Evolutionary conservation across 2,113 vertebrate species (phyloP).

Genomic region (Fulmarus glacialis): DNA sequence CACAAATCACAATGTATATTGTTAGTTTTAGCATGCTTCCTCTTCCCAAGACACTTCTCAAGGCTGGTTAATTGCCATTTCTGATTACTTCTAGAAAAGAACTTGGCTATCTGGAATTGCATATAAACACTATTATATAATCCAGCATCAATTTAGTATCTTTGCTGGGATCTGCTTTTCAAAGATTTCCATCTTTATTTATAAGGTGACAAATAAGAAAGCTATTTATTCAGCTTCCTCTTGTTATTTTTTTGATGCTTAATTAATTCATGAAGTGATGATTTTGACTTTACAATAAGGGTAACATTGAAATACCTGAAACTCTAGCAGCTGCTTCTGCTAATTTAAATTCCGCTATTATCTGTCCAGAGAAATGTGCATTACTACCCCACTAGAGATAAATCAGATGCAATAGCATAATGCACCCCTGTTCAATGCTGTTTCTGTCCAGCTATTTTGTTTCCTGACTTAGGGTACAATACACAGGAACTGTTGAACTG

Average conservation of each 20-base stretch:
- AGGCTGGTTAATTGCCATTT: background rate
- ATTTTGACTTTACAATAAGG: conserved; percentile 22
- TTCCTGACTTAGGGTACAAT: background rate
- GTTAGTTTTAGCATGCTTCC: background rate
- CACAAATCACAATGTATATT: background rate
- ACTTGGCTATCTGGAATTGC: background rate
- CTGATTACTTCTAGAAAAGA: background rate
- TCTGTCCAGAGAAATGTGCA: background rate
- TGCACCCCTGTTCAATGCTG: background rate
- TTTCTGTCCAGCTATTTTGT: background rate
- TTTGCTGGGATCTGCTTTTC: background rate
- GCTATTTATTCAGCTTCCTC: background rate
- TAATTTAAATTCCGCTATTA: conserved; percentile 13
- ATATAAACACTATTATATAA: background rate
- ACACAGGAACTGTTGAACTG: background rate
- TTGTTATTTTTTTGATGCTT: background rate
- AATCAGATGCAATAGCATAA: background rate
- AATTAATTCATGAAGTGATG: background rate
- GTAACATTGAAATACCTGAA: background rate
- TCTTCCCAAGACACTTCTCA: background rate
- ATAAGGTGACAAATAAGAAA: background rate
- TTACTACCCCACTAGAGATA: background rate
- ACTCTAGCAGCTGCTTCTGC: background rate
- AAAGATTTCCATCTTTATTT: background rate
- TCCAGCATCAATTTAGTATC: background rate